phyloP scores from a whole-genome alignment of 2,113 vertebrate genomes.

The Hyperopisus bebe region DNA sequence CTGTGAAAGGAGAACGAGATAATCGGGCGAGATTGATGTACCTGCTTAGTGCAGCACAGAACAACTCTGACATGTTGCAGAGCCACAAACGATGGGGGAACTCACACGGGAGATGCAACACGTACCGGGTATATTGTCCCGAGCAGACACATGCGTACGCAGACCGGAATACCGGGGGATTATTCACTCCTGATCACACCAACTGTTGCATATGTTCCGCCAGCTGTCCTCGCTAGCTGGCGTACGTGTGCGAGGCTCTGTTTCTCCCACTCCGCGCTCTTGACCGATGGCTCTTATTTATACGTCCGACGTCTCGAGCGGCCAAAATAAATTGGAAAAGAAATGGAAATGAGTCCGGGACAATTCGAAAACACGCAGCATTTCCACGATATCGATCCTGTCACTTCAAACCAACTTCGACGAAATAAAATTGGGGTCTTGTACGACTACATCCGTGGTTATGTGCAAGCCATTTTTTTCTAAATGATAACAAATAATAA shows the following conservation, averaged over 20 bases:
- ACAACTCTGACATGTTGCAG: background rate
- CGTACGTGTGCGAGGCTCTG: background rate
- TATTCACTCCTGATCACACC: slow-evolving; percentile 15
- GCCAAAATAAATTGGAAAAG: slow-evolving; percentile 18
- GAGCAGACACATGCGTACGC: background rate
- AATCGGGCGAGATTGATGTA: background rate
- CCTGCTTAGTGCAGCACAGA: background rate
- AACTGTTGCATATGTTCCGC: slow-evolving; percentile 12
- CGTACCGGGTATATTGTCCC: background rate
- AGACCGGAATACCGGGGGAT: background rate
- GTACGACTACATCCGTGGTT: background rate
- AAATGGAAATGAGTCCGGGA: background rate
- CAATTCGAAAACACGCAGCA: background rate
- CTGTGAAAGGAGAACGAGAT: background rate
- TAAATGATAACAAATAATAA: background rate
- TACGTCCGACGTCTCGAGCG: background rate
- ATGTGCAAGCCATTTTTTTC: background rate
- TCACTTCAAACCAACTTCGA: background rate
- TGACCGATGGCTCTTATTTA: slow-evolving; percentile 9
- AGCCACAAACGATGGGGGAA: background rate
- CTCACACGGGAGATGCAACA: background rate
- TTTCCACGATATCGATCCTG: background rate
- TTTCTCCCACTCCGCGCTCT: background rate
- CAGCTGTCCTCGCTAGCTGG: slow-evolving; percentile 8
- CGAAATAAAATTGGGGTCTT: background rate